Evolutionary conservation across 53 echinoderm and acorn worm species (phyloP), one percentile per base, ranked within the genome.

Genomic region (Pentamera pediparva): DNA sequence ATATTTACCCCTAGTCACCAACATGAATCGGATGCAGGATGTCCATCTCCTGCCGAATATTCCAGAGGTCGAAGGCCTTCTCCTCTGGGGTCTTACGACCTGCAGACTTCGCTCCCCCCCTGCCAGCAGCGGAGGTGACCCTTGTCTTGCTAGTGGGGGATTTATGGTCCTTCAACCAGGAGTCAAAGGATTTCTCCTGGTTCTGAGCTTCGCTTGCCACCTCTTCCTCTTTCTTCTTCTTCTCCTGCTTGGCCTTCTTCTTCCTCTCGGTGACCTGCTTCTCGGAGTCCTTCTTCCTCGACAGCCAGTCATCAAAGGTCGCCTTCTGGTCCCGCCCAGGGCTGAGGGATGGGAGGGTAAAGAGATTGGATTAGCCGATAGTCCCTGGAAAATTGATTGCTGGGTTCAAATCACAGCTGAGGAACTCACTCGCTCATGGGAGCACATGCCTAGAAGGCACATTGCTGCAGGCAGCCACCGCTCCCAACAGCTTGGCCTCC

Each of bases 11-110:
- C 69, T 69, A 84, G 54, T 78, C 54, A 28, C 61, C 24, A 31
- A 84, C 73, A 27, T 90, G 80, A 24, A 98, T 71, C 18, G 91
- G 90, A 43, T 98, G 88, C 10, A 98, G 83, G 18, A 98, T 91
- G 69, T 91, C 88, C 98, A 98, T 98, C 63, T 98, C 98, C 76
- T 98, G 91, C 37, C 91, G 82, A 18, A 98, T 80, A 60, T 88
- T 91, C 88, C 88, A 80, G 71, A 98, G 65, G 63, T 98, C 98
- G 62, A 98, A 98, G 24, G 75, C 71, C 27, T 82, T 82, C 37
- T 88, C 89, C 18, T 98, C 98, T 3, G 91, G 91, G 5, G 87
- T 78, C 10, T 43, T 65, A 67, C 75, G 75, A 4, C 83, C 94
- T 2, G 91, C 91, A 6, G 90, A 86, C 51, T 62, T 78, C 15